phyloP scores from a whole-genome alignment of 2,888 invertebrate genomes.

The Xylocampa areola region DNA sequence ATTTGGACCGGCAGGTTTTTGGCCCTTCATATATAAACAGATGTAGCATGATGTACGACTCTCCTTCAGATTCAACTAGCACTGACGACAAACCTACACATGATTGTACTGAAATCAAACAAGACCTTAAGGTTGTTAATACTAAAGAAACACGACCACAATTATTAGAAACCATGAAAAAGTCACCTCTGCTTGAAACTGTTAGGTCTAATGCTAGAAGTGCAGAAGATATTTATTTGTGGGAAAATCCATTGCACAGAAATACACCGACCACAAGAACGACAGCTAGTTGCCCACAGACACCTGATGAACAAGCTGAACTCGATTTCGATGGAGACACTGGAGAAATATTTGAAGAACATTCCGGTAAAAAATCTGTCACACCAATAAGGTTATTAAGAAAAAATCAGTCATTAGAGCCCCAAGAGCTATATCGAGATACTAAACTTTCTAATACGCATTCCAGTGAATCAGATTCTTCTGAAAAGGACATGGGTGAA shows the following conservation, averaged over 20 bases:
- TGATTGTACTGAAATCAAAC: slow-evolving; percentile 68
- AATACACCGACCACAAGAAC: slow-evolving; percentile 84
- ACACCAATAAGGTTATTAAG: slow-evolving; percentile 91
- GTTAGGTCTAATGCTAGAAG: slow-evolving; percentile 84
- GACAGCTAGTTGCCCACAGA: slow-evolving; percentile 88
- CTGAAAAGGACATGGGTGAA: slow-evolving; percentile 72
- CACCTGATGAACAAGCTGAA: slow-evolving; percentile 93
- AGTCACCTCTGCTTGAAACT: slow-evolving; percentile 79
- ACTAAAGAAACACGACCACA: slow-evolving; percentile 68
- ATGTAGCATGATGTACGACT: slow-evolving; percentile 80
- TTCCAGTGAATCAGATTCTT: slow-evolving; percentile 84
- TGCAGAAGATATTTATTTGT: slow-evolving; percentile 93
- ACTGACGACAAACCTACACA: slow-evolving; percentile 80
- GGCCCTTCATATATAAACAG: slow-evolving; percentile 87
- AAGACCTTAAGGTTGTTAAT: slow-evolving; percentile 64
- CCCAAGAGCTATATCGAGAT: slow-evolving; percentile 69
- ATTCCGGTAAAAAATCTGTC: slow-evolving; percentile 92
- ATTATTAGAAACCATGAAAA: slow-evolving; percentile 71
- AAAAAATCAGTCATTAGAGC: slow-evolving; percentile 80
- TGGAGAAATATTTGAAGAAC: slow-evolving; percentile 91
- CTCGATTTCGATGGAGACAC: slow-evolving; percentile 91
- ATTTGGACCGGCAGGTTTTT: slow-evolving; percentile 95
- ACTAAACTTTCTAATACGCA: slow-evolving; percentile 71
- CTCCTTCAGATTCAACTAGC: slow-evolving; percentile 83
- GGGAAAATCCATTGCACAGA: slow-evolving; percentile 94